Evolutionary conservation across 2,888 invertebrate species (phyloP), one percentile per base, ranked within the genome.

Genomic region (Drosophila trichaetosa): DNA sequence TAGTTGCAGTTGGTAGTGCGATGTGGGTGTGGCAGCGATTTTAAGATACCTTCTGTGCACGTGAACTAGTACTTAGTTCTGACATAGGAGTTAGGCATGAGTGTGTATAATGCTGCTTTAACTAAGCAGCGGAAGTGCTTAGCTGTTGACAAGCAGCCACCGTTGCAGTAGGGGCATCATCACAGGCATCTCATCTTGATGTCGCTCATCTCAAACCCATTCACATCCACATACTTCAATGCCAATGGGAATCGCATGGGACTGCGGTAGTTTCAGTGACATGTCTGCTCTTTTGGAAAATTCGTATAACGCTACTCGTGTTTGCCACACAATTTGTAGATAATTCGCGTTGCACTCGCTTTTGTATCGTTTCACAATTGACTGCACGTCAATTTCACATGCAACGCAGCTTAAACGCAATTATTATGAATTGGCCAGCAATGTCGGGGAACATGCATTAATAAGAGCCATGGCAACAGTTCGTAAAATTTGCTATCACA

Each of bases 251-350:
- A 24, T 63, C 65, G 69, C 67, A 59, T 21, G 58, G 53, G 49
- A 70, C 71, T 53, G 27, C 60, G 66, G 60, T 70, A 86, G 66
- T 70, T 69, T 51, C 66, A 69, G 42, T 73, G 69, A 66, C 67
- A 61, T 74, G 85, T 69, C 76, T 71, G 85, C 71, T 89, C 74
- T 84, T 79, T 88, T 73, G 85, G 90, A 87, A 85, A 89, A 87
- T 85, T 65, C 79, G 40, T 59, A 49, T 34, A 54, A 38, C 56
- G 49, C 38, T 51, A 60, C 68, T 51, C 53, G 69, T 74, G 65
- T 69, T 69, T 68, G 83, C 57, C 68, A 66, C 71, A 79, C 71
- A 82, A 79, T 78, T 80, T 67, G 62, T 63, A 60, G 74, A 79
- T 79, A 76, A 76, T 73, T 73, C 64, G 76, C 62, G 56, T 52